Conservation (phyloP, 2,888 invertebrate genomes). For the Sympetrum striolatum region DNA sequence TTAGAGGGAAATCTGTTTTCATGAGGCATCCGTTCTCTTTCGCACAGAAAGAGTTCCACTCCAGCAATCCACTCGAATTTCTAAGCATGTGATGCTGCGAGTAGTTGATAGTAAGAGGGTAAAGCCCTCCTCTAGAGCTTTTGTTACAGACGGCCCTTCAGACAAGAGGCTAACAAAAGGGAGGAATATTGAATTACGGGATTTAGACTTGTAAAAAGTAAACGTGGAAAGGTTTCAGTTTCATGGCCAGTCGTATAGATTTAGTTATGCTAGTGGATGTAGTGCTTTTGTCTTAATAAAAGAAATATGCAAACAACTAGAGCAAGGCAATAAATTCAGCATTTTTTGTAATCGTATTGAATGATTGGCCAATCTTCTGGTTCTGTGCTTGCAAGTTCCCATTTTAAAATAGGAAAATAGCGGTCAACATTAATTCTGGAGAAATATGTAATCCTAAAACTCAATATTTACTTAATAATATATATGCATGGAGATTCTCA, state of each 20-base stretch:
- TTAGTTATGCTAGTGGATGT: background rate
- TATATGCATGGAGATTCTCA: no score
- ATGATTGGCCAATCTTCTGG: no score
- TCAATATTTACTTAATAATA: no score
- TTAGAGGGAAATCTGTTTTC: background rate
- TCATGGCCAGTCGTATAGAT: background rate
- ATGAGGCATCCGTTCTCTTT: background rate
- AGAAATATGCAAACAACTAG: no score
- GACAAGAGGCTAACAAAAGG: background rate
- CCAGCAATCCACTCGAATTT: background rate
- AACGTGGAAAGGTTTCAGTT: background rate
- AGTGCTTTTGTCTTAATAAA: no score
- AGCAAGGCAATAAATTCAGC: no score
- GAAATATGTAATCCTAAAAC: no score
- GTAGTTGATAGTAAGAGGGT: background rate
- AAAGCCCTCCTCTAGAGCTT: background rate
- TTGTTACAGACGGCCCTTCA: background rate
- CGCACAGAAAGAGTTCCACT: background rate
- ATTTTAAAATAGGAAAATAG: no score
- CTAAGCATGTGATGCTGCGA: background rate
- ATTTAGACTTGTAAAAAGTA: background rate
- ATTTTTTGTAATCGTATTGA: no score
- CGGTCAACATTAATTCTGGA: no score
- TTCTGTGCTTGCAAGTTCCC: no score
- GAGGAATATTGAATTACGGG: background rate